Percentiles rank a stretch among this genome's conserved stretches.
These are phyloP conservation scores for Psilopsiagon aurifrons DNA, from an alignment of 2,113 vertebrate species.

Conservation along the genomic window DNA sequence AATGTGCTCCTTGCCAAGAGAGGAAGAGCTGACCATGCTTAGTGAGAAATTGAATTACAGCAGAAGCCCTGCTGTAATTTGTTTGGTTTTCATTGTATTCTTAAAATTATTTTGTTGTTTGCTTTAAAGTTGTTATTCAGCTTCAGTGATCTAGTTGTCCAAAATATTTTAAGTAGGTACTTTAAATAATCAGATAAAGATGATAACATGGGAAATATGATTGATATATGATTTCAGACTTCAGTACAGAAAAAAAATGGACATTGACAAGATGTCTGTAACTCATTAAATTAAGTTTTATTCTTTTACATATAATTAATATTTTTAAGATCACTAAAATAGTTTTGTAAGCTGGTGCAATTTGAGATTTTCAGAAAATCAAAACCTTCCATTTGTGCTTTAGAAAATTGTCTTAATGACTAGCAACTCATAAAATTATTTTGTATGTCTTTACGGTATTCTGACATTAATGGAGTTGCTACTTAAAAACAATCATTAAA, in stretches of 20 bases:
- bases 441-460: neutral
- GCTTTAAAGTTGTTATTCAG: neutral
- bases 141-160: neutral
- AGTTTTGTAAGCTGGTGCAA: neutral
- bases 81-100: neutral
- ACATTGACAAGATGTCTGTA: neutral
- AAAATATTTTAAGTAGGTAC: neutral
- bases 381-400: neutral
- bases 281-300: neutral
- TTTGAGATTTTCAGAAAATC: neutral
- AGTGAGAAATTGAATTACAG: neutral
- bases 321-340: neutral
- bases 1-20: rapidly evolving
- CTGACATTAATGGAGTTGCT: neutral
- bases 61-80: neutral
- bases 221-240: neutral
- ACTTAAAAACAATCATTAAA: conserved; percentile 12
- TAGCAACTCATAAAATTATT: neutral
- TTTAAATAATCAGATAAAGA: neutral
- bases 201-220: neutral
- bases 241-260: neutral
- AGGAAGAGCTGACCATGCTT: neutral
- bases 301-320: neutral
- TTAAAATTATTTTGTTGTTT: neutral
- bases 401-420: neutral